Evolutionary conservation across 1,140 invertebrate genomes (phyloP), one percentile per base, ranked within the genome.

Genomic region (Caerostris extrusa): DNA sequence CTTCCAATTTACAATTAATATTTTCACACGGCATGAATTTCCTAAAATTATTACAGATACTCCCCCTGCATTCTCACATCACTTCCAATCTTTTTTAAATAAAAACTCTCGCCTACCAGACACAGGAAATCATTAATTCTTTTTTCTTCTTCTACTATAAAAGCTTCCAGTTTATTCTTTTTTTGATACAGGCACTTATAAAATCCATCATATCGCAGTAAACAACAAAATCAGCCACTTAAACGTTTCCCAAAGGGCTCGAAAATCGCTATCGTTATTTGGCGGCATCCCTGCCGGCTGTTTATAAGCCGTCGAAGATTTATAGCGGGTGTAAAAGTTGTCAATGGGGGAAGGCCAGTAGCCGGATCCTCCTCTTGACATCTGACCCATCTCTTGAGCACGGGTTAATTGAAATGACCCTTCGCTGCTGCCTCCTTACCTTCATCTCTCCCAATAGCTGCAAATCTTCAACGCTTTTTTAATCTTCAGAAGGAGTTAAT

Each of bases 401-500:
- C 86, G 86, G 86, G 86, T 88, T 88, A 88, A 88, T 88, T 88
- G 86, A 88, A 88, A 67, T 88, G 86, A 88, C 86, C 86, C 86
- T 83, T 60, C 34, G 19, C 60, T 57, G 17, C 34, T 14, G 10
- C n/a, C n/a, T 57, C 55, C n/a, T 88, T 88, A 53, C 12, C 34
- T 53, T 60, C 58, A 19, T 61, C 86, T 50, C 64, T 88, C 57
- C 82, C 19, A 34, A 34, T 56, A 19, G 53, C 14, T 83, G 53
- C 82, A 83, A 19, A 58, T 58, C 82, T 58, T 83, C 34, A 53
- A 7, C 82, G 19, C 53, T 58, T 14, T 58, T 83, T 83, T 83
- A 83, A 83, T 57, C 5, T 58, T 57, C 5, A 17, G 56, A 83
- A 83, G 82, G 82, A 19, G 53, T 83, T 83, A 83, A 17, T n/a